A percentile compares a stretch with the other conserved stretches of the same genome.
Conservation (phyloP, 2,888 invertebrate genomes). For the Drosophila mayaguana region DNA sequence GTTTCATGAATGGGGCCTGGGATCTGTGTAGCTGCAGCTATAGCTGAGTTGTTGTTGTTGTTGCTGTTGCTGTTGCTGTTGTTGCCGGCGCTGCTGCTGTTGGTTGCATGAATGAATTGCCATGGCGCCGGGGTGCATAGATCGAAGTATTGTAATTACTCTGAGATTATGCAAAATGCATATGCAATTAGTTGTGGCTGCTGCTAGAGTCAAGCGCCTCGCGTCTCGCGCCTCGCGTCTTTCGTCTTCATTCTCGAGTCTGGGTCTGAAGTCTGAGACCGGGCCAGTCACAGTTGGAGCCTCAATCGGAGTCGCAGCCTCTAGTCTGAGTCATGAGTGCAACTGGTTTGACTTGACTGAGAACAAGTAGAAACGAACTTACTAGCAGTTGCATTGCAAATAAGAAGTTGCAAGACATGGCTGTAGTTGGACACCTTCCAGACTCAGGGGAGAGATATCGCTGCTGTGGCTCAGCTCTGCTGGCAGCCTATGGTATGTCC, state of each 20-base stretch:
- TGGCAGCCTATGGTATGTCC: too few species aligned
- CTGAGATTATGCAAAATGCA: conserved; percentile 77
- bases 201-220: neutral
- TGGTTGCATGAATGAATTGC: conserved; percentile 64
- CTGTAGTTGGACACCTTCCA: conserved; percentile 1
- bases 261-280: conserved; percentile 18
- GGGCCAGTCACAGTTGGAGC: conserved; percentile 16
- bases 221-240: neutral
- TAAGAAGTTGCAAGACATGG: conserved; percentile 47
- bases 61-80: conserved; percentile 1
- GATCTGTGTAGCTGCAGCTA: conserved; percentile 32
- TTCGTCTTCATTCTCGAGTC: neutral
- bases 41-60: conserved; percentile 7
- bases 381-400: conserved; percentile 47
- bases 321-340: conserved; percentile 66
- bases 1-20: conserved; percentile 56
- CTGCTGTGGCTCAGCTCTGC: too few species aligned
- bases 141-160: conserved; percentile 78
- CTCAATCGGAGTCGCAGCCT: conserved; percentile 18
- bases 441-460: neutral
- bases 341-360: conserved; percentile 76
- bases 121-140: conserved; percentile 52
- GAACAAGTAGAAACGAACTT: conserved; percentile 54
- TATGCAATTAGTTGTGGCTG: conserved; percentile 52
- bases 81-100: conserved; percentile 7